Percentiles rank a stretch among this genome's conserved stretches.
Conservation (phyloP, 2,113 vertebrate genomes). For the Pungitius pungitius region DNA sequence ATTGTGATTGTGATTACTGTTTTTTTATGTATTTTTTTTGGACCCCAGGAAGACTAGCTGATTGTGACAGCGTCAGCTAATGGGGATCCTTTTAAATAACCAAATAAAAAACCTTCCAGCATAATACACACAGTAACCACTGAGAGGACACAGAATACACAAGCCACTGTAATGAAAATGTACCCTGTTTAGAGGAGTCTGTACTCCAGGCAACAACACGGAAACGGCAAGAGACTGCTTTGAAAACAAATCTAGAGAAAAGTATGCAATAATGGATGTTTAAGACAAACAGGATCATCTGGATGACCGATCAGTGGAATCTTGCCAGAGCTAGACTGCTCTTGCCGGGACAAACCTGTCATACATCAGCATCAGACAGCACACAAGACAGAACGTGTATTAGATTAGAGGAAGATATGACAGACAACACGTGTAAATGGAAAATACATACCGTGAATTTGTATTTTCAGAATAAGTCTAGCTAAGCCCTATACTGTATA, state of each 20-base stretch:
- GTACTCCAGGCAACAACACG: slow-evolving; percentile 59
- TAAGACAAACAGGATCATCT: background rate
- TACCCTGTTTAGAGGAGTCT: slow-evolving; percentile 19
- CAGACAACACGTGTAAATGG: background rate
- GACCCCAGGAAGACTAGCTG: too few relatives aligned
- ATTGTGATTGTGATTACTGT: too few relatives aligned
- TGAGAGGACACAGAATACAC: slow-evolving; percentile 15
- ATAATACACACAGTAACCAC: slow-evolving; percentile 3
- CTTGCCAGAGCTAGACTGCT: background rate
- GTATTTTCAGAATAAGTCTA: background rate
- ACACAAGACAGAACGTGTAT: background rate
- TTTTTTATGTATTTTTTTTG: too few relatives aligned
- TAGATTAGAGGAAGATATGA: background rate
- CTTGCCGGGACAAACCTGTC: background rate
- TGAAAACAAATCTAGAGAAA: slow-evolving; percentile 25
- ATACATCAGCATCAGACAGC: background rate
- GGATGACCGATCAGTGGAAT: background rate
- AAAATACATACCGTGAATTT: too few relatives aligned
- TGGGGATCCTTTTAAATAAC: too few relatives aligned
- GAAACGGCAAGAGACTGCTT: slow-evolving; percentile 19
- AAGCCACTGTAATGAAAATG: slow-evolving; percentile 42
- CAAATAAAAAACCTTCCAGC: slow-evolving; percentile 24
- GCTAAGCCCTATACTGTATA: too few relatives aligned
- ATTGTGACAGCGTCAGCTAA: too few relatives aligned
- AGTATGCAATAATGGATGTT: background rate